Evolutionary conservation across 2,113 vertebrate species (phyloP).

Genomic region (Pedetes capensis): DNA sequence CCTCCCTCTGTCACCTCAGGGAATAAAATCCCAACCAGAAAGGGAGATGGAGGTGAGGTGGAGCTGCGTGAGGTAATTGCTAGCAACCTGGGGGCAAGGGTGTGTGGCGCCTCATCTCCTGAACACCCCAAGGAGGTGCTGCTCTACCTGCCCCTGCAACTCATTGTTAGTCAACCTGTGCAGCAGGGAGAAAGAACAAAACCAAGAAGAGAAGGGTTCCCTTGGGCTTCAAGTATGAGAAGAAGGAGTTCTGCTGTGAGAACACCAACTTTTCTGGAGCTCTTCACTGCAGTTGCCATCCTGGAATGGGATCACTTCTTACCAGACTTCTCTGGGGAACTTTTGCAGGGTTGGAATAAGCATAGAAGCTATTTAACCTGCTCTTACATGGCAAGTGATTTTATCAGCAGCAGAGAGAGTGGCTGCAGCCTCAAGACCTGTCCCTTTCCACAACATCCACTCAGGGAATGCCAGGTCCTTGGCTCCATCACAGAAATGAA

Average conservation of each 20-base stretch:
- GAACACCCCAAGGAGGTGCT: not conserved
- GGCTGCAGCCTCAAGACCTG: no score
- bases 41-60: not conserved
- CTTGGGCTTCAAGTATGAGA: not conserved
- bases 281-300: not conserved
- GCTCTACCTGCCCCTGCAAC: not conserved
- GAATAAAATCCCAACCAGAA: not conserved
- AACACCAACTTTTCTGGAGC: not conserved
- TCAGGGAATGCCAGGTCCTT: no score
- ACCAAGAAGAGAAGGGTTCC: not conserved
- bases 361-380: not conserved
- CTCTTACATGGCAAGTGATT: not conserved
- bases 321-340: not conserved
- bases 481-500: no score
- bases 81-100: not conserved
- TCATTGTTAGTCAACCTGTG: no score
- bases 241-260: not conserved
- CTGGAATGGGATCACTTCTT: not conserved
- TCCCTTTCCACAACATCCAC: no score
- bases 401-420: no score
- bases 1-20: not conserved
- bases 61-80: not conserved
- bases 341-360: not conserved
- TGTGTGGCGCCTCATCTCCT: not conserved
- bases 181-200: no score